These are phyloP conservation scores for Bombus balteatus DNA, from an alignment of 1,140 invertebrate genomes.

Conservation along the genomic window DNA sequence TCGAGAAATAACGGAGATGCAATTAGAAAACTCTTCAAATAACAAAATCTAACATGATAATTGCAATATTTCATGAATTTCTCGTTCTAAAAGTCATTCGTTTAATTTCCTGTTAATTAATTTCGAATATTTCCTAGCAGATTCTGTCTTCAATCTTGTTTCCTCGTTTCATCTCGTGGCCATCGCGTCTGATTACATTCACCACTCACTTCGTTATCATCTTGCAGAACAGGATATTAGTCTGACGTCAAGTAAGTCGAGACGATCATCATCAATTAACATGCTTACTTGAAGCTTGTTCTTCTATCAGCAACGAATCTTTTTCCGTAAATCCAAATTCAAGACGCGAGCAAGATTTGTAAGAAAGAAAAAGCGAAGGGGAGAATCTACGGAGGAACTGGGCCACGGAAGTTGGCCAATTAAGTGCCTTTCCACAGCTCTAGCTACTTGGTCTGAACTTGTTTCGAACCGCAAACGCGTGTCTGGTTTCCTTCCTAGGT, in stretches of 20 bases:
- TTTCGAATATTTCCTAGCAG: neutral
- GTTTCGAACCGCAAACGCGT: slow-evolving; percentile 3
- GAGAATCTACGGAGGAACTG: slow-evolving; percentile 7
- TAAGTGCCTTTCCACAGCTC: slow-evolving; percentile 14
- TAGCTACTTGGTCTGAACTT: slow-evolving; percentile 37
- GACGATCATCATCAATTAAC: slow-evolving; percentile 18
- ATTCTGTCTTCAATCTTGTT: neutral
- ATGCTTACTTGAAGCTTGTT: neutral
- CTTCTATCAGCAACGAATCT: no score
- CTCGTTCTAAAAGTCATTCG: neutral
- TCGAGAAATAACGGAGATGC: neutral
- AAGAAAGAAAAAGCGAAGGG: neutral
- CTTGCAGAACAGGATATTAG: neutral
- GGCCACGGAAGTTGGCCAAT: slow-evolving; percentile 43
- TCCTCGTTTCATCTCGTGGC: neutral
- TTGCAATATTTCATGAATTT: neutral
- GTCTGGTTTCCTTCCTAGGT: neutral
- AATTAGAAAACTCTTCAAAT: neutral
- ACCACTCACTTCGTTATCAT: neutral
- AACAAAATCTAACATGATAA: neutral
- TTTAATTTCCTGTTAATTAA: neutral
- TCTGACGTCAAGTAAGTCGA: neutral
- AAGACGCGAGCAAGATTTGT: neutral
- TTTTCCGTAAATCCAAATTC: neutral
- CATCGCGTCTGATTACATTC: neutral